Base-by-base conservation (phyloP, 2,797 vertebrate species). In the Hozukius guyotensis region DNA sequence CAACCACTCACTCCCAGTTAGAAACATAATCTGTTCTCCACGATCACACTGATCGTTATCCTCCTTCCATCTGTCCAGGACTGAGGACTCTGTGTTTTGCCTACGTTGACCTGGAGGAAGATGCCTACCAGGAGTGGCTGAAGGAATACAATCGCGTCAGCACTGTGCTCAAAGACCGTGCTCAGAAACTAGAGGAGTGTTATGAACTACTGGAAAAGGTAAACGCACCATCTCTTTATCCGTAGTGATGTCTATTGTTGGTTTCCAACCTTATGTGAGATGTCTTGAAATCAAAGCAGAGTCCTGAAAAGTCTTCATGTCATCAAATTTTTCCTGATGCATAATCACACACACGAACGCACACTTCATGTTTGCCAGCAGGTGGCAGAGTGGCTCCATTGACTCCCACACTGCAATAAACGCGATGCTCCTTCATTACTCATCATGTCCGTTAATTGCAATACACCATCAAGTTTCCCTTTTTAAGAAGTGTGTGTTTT, bases 121-220 rank as follows among this genome's bases (percentile, higher is more conserved):
- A 68, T 0, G 94, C 93, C 9, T 99, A 99, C 75, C 94, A 95
- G 73, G 96, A 98, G 73, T 99, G 98, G 99, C 66, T 98, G 80
- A 97, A 96, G 38, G 91, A 97, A 79, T 97, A 99, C 73, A 97
- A 96, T 13, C 95, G 95, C 73, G 88, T 93, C 86, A 99, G 98
- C 93, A 97, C 96, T 2, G 90, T 96, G 65, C 69, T 99, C 81
- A 99, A 99, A 92, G 97, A 99, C 92, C 95, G 98, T 31, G 88
- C 96, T 65, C 97, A 97, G 85, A 98, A 97, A 77, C 86, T 99
- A 52, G 98, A 99, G 81, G 98, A 99, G 59, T 98, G 97, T 85
- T 99, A 99, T 5, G 98, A 99, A 90, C 96, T 97, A 68, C 97
- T 99, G 68, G 99, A 99, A 90, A 99, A 98, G 97, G 99, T 99